phyloP scores from a whole-genome alignment of 2,888 invertebrate species.

The Drosophila quinaria region DNA sequence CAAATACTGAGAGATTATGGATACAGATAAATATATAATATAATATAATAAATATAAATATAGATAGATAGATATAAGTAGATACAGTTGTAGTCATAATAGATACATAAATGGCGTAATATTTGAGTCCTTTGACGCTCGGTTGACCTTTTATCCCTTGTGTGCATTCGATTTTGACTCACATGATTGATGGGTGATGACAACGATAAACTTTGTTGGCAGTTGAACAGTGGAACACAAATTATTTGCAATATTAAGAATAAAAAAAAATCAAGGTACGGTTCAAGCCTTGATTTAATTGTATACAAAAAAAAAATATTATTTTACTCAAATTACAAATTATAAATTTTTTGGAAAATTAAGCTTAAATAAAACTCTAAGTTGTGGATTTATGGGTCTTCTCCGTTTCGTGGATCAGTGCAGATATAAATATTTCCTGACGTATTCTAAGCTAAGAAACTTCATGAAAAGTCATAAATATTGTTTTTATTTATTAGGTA shows the following conservation, averaged over 20 bases:
- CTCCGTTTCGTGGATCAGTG: too few species aligned
- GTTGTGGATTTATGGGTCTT: too few species aligned
- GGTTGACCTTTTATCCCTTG: slow-evolving; percentile 44
- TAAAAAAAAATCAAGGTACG: background rate
- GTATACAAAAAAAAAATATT: too few species aligned
- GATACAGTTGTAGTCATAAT: background rate
- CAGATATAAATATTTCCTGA: too few species aligned
- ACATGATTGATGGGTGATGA: slow-evolving; percentile 49
- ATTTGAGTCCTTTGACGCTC: slow-evolving; percentile 10
- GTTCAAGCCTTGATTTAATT: too few species aligned
- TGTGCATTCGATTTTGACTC: slow-evolving; percentile 45
- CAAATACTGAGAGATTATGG: slow-evolving; percentile 5
- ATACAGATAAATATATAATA: background rate
- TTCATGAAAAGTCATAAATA: too few species aligned
- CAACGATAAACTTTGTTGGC: slow-evolving; percentile 41
- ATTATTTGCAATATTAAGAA: background rate
- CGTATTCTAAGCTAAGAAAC: too few species aligned
- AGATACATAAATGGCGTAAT: slow-evolving; percentile 7
- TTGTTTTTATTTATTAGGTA: too few species aligned
- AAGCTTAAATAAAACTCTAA: too few species aligned
- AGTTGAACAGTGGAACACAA: slow-evolving; percentile 35
- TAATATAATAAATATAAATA: background rate
- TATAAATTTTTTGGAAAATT: too few species aligned
- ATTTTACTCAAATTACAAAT: too few species aligned
- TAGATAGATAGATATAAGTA: background rate